Evolutionary conservation across 2,888 invertebrate genomes (phyloP).

Genomic region (Ennomos erosarius): DNA sequence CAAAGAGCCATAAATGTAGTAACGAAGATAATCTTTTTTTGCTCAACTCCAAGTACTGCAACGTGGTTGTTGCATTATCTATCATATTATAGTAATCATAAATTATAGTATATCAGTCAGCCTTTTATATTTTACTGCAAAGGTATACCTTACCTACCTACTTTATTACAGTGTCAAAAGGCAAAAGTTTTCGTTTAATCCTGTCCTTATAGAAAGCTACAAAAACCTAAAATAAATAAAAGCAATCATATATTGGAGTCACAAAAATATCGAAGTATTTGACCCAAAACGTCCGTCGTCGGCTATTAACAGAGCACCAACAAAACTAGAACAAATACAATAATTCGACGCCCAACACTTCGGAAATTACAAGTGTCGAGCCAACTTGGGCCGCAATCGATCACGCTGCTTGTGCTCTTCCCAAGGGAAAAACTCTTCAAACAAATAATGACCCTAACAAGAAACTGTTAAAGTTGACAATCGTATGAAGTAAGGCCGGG

Average conservation of each 20-base stretch:
- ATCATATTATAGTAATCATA: too few species aligned
- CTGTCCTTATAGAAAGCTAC: too few species aligned
- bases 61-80: too few species aligned
- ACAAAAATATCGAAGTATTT: slow-evolving; percentile 5
- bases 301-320: slow-evolving; percentile 25
- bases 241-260: slow-evolving; percentile 4
- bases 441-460: slow-evolving; percentile 30
- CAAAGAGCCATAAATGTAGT: too few species aligned
- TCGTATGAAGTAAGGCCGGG: not conserved
- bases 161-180: too few species aligned
- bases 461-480: slow-evolving; percentile 10
- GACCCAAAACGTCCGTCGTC: slow-evolving; percentile 14
- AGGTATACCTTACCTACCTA: too few species aligned
- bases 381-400: slow-evolving; percentile 49
- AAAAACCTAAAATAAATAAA: slow-evolving; percentile 13
- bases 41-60: too few species aligned
- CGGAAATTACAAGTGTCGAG: slow-evolving; percentile 56
- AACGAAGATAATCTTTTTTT: too few species aligned
- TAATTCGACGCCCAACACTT: slow-evolving; percentile 48
- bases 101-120: too few species aligned
- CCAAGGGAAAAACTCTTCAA: slow-evolving; percentile 22
- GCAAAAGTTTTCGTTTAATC: too few species aligned
- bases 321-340: slow-evolving; percentile 48
- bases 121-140: too few species aligned
- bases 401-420: slow-evolving; percentile 42